Percentiles rank a stretch among this genome's conserved stretches.
Conservation (phyloP, 2,113 vertebrate species). For the Mesembrinibis cayennensis region DNA sequence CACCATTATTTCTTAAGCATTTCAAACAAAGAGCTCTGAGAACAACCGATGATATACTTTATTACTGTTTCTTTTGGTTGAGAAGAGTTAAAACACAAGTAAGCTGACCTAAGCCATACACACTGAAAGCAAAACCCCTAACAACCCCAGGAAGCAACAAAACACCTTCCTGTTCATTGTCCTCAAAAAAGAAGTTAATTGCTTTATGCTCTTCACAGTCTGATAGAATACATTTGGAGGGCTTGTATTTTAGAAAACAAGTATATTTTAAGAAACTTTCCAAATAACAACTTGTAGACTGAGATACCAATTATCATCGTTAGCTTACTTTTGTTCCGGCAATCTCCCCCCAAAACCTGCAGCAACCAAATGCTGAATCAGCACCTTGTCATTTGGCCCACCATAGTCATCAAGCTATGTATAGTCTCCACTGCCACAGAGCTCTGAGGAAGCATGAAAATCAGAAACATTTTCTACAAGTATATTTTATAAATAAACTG, state of each 20-base stretch:
- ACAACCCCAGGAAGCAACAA: background rate
- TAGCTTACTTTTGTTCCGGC: background rate
- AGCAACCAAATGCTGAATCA: background rate
- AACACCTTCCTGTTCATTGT: background rate
- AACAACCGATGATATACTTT: background rate
- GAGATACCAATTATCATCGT: too few relatives aligned
- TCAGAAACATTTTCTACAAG: background rate
- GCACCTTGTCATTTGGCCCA: background rate
- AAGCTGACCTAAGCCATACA: background rate
- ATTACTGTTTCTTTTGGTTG: background rate
- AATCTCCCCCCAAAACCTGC: too few relatives aligned
- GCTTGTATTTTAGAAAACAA: background rate
- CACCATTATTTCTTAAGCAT: background rate
- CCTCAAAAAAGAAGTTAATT: background rate
- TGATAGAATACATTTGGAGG: background rate
- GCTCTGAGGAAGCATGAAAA: background rate
- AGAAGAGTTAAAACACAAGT: background rate
- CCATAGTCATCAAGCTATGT: too few relatives aligned
- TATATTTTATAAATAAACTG: background rate
- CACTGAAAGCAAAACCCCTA: background rate
- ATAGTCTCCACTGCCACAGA: background rate
- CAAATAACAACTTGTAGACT: background rate
- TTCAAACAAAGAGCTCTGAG: background rate
- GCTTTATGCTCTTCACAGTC: background rate
- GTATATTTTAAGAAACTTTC: background rate